These are phyloP conservation scores for Gnathonemus echidnorhynchus DNA, from an alignment of 2,113 vertebrate genomes.

Conservation along the genomic window DNA sequence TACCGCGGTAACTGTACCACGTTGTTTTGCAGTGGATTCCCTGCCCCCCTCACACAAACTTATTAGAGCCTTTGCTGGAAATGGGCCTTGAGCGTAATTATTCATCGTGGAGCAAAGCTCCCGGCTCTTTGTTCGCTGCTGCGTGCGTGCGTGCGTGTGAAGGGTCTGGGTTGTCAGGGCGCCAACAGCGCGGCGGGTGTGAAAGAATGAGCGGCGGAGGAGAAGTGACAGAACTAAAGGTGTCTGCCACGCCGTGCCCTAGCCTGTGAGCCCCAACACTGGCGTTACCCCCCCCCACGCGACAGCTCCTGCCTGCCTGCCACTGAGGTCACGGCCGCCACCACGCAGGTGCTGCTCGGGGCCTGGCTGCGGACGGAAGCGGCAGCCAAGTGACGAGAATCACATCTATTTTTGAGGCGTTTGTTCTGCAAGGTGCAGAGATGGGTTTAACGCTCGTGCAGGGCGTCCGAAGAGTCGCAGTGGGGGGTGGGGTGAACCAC, in stretches of 20 bases:
- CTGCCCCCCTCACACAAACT: not conserved
- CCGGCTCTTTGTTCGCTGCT: not conserved
- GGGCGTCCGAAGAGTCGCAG: not conserved
- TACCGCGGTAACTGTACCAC: not conserved
- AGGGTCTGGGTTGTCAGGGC: constrained; percentile 57
- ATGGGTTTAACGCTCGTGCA: not conserved
- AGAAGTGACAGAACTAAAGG: constrained; percentile 80
- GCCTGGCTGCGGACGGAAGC: not conserved
- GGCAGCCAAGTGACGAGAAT: not conserved
- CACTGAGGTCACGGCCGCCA: constrained; percentile 55
- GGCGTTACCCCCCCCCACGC: constrained; percentile 64
- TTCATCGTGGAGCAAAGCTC: not conserved
- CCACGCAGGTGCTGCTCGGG: constrained; percentile 32
- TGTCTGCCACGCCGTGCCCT: constrained; percentile 75
- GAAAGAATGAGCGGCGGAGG: constrained; percentile 76
- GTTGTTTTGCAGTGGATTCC: not conserved
- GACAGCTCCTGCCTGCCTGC: constrained; percentile 65
- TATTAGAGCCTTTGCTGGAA: not conserved
- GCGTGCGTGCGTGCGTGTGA: constrained; percentile 21
- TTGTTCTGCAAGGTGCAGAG: not conserved
- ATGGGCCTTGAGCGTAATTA: not conserved
- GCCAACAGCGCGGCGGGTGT: constrained; percentile 62
- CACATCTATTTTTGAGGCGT: not conserved
- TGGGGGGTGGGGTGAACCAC: not conserved
- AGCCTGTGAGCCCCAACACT: constrained; percentile 67